Evolutionary conservation across 2,113 vertebrate genomes (phyloP), one percentile per base, ranked within the genome.

Genomic region (Crotophaga sulcirostris): DNA sequence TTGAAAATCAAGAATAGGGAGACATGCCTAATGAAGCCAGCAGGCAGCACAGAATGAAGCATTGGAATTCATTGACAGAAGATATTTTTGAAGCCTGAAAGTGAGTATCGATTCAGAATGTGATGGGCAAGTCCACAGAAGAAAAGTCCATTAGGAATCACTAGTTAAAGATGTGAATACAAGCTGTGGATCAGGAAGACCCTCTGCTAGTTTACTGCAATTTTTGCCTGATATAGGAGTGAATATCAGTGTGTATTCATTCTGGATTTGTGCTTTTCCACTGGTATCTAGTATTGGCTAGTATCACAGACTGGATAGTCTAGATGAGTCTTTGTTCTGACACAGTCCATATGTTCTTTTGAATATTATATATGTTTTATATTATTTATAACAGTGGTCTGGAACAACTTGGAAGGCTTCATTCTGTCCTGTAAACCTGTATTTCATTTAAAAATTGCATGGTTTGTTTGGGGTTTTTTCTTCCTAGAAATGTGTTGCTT

Each of bases 401-500:
- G 66, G 38, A 75, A 60, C 16, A 67, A 56, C 18, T 51, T 70
- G 34, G 7, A 62, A 87, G 31, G 19, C 62, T 82, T 82, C 21
- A 29, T 94, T 56, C 47, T 76, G 16, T 66, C 54, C 49, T 76
- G 6, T 82, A 82, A 85, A 76, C 24, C 28, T 64, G 16, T 69
- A 68, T 87, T 90, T 88, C 42, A 16, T 73, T 6, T 28, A 87
- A 73, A 2, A 62, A 9, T 74, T 85, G 25, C 33, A 49, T 66
- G 0, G 1, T 38, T 81, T 84, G 36, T 56, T 34, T 95, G 5
- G 16, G 3, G 2, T 0, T 1, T 60, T 67, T 77, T 26, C 23
- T 75, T 52, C 36, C 52, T 72, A 55, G 80, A 75, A 92, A 84
- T 13, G 9, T 45, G 12, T 90, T 95, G 18, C 34, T 94, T 84